Percentiles rank a stretch among this genome's conserved stretches.
Evolutionary conservation across 2,888 invertebrate genomes (phyloP).

Genomic region (Callyntrura guangdongensis): DNA sequence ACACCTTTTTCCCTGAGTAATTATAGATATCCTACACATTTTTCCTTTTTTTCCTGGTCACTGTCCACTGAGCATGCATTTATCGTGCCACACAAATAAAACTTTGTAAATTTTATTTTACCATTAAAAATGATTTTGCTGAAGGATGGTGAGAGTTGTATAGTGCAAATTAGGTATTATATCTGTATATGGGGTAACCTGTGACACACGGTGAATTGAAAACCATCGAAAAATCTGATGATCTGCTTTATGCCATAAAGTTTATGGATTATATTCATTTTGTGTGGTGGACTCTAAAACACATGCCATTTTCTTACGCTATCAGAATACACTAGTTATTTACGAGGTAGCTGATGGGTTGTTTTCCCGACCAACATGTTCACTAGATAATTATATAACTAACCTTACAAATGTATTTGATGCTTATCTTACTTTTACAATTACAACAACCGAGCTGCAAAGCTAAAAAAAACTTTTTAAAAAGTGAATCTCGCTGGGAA

Average conservation of each 20-base stretch:
- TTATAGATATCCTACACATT: not conserved
- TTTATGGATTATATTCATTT: not conserved
- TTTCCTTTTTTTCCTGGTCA: not conserved
- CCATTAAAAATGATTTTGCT: too few species aligned
- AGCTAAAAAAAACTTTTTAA: not conserved
- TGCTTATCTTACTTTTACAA: too few species aligned
- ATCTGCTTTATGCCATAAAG: too few species aligned
- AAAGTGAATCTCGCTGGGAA: not conserved
- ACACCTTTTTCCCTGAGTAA: not conserved
- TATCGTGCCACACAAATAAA: too few species aligned
- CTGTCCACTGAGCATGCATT: not conserved
- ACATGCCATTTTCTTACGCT: not conserved
- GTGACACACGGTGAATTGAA: too few species aligned
- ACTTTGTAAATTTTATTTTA: too few species aligned
- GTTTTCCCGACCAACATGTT: constrained; percentile 42
- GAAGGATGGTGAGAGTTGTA: too few species aligned
- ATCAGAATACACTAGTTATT: not conserved
- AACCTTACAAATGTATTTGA: too few species aligned
- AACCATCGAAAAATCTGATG: not conserved
- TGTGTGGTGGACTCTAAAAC: too few species aligned
- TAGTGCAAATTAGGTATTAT: too few species aligned
- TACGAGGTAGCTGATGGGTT: constrained; percentile 77
- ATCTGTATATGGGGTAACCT: too few species aligned
- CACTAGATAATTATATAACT: too few species aligned
- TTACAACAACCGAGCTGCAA: not conserved